A percentile compares a stretch with the other conserved stretches of the same genome.
Evolutionary conservation across 2,113 vertebrate genomes (phyloP).

Genomic region (Barnardius zonarius): DNA sequence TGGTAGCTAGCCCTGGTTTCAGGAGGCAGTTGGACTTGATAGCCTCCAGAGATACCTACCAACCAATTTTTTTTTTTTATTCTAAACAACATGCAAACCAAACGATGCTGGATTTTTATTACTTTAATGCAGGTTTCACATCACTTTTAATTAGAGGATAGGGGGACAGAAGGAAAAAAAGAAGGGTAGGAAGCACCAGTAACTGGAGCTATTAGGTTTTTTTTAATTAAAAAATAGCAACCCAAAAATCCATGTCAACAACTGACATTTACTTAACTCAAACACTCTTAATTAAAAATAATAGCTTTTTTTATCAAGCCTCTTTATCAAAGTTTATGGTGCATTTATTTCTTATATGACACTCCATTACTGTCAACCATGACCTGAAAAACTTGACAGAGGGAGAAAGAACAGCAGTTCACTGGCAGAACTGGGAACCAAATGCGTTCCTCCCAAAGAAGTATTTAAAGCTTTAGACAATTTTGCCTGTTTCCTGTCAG

Average conservation of each 20-base stretch:
- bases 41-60: neutral
- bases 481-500: neutral
- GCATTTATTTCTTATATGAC: neutral
- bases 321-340: neutral
- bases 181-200: neutral
- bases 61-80: neutral
- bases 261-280: neutral
- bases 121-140: neutral
- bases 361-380: neutral
- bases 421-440: neutral
- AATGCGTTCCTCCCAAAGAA: neutral
- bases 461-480: neutral
- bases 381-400: neutral
- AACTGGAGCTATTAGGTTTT: neutral
- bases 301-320: neutral
- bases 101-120: neutral
- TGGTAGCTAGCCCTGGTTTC: neutral
- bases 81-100: neutral
- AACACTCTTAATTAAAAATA: neutral
- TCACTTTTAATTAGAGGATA: neutral
- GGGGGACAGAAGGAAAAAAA: neutral
- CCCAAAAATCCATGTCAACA: neutral
- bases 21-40: neutral
- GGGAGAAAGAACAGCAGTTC: neutral
- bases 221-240: neutral